Evolutionary conservation across 2,797 vertebrate genomes (phyloP).

Genomic region (Spondyliosoma cantharus): DNA sequence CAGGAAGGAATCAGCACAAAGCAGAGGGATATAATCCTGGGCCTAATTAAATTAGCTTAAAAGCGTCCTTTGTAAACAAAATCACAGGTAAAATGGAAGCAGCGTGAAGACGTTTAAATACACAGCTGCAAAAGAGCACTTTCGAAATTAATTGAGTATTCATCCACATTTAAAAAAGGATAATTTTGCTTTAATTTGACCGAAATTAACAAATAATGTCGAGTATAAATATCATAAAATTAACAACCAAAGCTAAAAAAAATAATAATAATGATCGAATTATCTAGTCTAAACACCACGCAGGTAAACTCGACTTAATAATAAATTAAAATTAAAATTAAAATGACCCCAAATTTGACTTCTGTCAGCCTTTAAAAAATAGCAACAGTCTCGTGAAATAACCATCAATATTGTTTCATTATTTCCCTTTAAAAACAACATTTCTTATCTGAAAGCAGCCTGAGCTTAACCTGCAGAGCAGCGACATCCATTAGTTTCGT

Average conservation of each 20-base stretch:
- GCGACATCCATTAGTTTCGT: not conserved
- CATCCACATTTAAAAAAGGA: not conserved
- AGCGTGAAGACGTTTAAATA: constrained; percentile 16
- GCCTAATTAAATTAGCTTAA: constrained; percentile 58
- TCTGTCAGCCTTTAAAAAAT: not conserved
- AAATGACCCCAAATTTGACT: not conserved
- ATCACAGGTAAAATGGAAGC: constrained; percentile 24
- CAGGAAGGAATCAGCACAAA: constrained; percentile 25
- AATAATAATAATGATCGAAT: not conserved
- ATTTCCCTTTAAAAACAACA: not conserved
- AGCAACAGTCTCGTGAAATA: not conserved
- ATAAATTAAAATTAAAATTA: constrained; percentile 6
- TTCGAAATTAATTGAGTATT: constrained; percentile 8
- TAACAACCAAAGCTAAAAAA: not conserved
- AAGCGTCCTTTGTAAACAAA: constrained; percentile 39
- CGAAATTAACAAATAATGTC: not conserved
- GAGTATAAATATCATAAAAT: constrained; percentile 3
- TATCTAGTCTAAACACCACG: not conserved
- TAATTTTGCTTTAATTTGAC: not conserved
- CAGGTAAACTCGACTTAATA: not conserved
- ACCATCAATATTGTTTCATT: not conserved
- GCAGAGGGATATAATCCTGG: constrained; percentile 46
- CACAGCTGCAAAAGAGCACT: not conserved
- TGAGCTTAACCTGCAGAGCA: not conserved
- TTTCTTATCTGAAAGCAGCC: not conserved